Base-by-base conservation (phyloP, 2,113 vertebrate genomes). In the Prionailurus viverrinus region DNA sequence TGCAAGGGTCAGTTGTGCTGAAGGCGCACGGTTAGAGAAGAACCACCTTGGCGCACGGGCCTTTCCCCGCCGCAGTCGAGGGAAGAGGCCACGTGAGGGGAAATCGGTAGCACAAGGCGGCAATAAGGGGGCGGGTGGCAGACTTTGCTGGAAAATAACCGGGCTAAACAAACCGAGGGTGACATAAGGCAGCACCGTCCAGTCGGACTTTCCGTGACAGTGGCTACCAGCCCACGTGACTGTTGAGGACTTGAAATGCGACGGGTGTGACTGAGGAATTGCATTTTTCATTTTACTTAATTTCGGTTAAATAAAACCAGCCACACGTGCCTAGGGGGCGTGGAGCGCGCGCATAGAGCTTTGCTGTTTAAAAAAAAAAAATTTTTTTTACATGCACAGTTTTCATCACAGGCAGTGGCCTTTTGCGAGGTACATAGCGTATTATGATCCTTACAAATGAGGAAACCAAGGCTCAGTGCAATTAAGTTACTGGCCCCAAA, bases 121-220 rank as follows among this genome's bases (percentile, higher is more conserved):
- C 58, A 1, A 0, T 45, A 14, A 0, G 23, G 25, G 15, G 78
- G n/a, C 15, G 51, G 27, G 33, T 8, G 16, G 4, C 21, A 36
- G 61, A 36, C 53, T 31, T 53, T 7, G 16, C 73, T 55, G 41
- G 63, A 86, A 63, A 55, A 48, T 16, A 48, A 21, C 33, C 1
- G 1, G 25, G 11, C 53, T 55, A 0, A 12, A 12, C 19, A 7
- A 29, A 18, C 31, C 7, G 0, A 15, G 45, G 80, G 25, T 29
- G 51, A 29, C 21, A 0, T 13, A 3, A 1, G 63, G 36, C 68
- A 5, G 16, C 36, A 21, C 21, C 5, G 16, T 36, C 48, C 36
- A 9, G 0, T 21, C 16, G 66, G 29, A 65, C n/a, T 29, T 27
- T 68, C 18, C 4, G 9, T 23, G 7, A 29, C 0, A 1, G 27